Conservation (phyloP, 1,140 invertebrate species). For the Scaptomyza pallida region DNA sequence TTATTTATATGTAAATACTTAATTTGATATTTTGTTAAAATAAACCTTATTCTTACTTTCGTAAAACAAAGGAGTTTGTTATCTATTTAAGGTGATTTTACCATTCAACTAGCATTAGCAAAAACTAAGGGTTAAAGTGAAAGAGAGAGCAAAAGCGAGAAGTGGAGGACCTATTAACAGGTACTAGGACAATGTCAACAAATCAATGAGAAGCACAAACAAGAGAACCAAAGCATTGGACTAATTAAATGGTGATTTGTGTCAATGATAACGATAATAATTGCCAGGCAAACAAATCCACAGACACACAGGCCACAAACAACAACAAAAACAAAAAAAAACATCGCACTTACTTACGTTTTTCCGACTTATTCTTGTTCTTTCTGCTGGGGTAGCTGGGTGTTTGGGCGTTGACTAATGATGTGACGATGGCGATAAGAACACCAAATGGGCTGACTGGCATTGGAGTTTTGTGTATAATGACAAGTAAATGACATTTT, state of each 20-base stretch:
- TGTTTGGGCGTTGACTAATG: constrained; percentile 61
- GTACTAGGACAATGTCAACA: constrained; percentile 58
- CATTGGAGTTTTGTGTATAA: constrained; percentile 38
- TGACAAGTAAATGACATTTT: constrained; percentile 69
- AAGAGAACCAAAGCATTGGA: constrained; percentile 64
- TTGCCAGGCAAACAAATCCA: constrained; percentile 74
- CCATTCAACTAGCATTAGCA: background rate
- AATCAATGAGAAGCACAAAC: constrained; percentile 73
- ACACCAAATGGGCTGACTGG: constrained; percentile 47
- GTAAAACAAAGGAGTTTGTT: background rate
- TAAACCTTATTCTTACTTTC: too few relatives aligned
- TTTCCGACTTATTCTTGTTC: constrained; percentile 21
- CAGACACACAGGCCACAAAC: constrained; percentile 16
- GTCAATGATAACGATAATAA: constrained; percentile 79
- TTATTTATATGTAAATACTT: too few relatives aligned
- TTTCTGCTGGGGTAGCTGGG: background rate
- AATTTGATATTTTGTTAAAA: too few relatives aligned
- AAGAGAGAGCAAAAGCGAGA: too few relatives aligned
- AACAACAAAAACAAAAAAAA: background rate
- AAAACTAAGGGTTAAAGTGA: background rate
- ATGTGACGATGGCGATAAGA: constrained; percentile 61
- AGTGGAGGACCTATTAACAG: background rate
- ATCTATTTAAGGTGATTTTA: background rate
- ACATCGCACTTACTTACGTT: constrained; percentile 45
- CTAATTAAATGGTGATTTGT: constrained; percentile 81